Base-by-base conservation (phyloP, 2,113 vertebrate species). In the Chaetops frenatus region DNA sequence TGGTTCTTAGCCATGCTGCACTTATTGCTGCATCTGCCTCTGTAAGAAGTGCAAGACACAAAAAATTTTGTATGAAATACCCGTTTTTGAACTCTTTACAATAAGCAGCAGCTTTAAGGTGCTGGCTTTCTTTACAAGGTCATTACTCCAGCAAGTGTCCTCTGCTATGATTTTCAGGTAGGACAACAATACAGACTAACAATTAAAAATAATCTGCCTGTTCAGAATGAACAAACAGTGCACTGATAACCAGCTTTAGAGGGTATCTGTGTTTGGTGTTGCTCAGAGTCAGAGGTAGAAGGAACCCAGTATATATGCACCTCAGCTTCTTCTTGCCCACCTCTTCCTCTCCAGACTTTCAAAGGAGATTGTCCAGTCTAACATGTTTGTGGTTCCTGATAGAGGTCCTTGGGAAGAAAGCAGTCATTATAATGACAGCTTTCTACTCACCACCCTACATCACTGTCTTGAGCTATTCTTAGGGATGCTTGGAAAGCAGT, bases 381-480 rank as follows among this genome's bases (percentile, higher is more conserved):
- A 54, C 8, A 12, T 54, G 86, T 82, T 62, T 82, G 48, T 7
- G 6, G 54, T 56, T 82, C 50, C 61, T 95, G 44, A 25, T 44
- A 81, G 57, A 77, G 4, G n/a, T 73, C 64, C 50, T 40, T 73
- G 22, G 61, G 33, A 95, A 84, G 48, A 81, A 25, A 56, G 31
- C 15, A 88, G 21, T 60, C 53, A 38, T 29, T 83, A 23, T 29
- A 71, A 27, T 81, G 69, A 86, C 74, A 90, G 60, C 14, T 94
- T 90, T 78, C 80, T 62, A 77, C 44, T 72, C 64, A 24, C 82
- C 77, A 51, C 88, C 83, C 29, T 91, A 71, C 64, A 93, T 97
- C 95, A 90, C 83, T 92, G 86, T 94, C 91, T 72, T 2, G 2
- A 84, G 90, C 88, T 96, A 93, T 96, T 97, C 95, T 92, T 95